These are phyloP conservation scores for Molanna angustata DNA, from an alignment of 2,888 invertebrate species.

Conservation along the genomic window DNA sequence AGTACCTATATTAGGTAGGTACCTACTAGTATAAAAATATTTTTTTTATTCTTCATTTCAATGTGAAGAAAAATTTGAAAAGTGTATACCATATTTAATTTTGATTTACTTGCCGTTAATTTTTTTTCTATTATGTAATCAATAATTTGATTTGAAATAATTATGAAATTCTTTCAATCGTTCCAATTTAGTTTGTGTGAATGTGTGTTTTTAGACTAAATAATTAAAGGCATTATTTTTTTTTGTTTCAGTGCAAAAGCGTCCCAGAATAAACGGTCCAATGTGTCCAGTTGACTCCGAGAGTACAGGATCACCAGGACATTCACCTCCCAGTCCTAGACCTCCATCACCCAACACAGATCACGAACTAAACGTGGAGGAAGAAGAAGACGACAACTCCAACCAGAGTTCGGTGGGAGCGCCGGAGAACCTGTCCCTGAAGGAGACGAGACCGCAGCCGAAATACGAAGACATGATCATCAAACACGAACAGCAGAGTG, in stretches of 20 bases:
- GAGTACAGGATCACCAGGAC: conserved; percentile 38
- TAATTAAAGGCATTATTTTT: too few relatives aligned
- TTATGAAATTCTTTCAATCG: too few relatives aligned
- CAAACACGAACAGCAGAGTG: conserved; percentile 49
- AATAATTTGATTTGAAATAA: background rate
- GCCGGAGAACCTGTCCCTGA: conserved; percentile 80
- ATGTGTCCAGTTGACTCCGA: conserved; percentile 39
- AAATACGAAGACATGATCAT: conserved; percentile 50
- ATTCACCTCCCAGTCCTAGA: conserved; percentile 44
- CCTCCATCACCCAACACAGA: conserved; percentile 46
- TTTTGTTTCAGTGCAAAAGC: conserved; percentile 47
- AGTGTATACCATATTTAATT: too few relatives aligned
- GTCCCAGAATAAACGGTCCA: conserved; percentile 47
- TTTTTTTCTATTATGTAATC: background rate
- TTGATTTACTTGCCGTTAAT: too few relatives aligned
- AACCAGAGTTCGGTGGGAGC: conserved; percentile 54
- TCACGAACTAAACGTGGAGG: conserved; percentile 57
- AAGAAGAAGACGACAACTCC: conserved; percentile 51
- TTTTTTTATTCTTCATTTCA: too few relatives aligned
- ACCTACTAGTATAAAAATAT: too few relatives aligned
- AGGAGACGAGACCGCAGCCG: conserved; percentile 57
- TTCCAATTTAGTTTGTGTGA: too few relatives aligned
- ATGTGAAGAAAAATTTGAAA: too few relatives aligned
- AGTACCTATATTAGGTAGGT: too few relatives aligned
- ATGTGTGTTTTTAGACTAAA: too few relatives aligned